Evolutionary conservation across 2,113 vertebrate genomes (phyloP).

Genomic region (Microcebus tavaratra): DNA sequence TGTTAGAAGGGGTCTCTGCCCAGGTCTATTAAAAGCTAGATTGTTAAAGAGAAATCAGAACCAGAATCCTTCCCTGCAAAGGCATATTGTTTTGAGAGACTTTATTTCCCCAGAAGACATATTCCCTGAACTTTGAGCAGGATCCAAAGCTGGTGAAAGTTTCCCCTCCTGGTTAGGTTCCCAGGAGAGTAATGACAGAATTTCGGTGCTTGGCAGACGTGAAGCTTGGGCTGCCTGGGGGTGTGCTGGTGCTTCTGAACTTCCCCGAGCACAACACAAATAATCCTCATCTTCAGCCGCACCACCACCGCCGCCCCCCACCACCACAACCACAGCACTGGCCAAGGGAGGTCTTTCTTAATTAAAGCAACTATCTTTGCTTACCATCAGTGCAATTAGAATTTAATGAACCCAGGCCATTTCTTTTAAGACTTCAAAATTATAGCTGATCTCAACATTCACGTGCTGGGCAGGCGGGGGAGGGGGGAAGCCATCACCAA

Average conservation of each 20-base stretch:
- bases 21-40: neutral
- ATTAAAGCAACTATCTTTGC: conserved; percentile 51
- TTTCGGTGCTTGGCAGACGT: neutral
- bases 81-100: neutral
- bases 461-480: neutral
- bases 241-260: neutral
- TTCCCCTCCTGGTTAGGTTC: neutral
- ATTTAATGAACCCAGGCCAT: conserved; percentile 26
- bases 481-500: neutral
- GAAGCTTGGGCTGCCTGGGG: neutral
- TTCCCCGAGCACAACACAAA: neutral
- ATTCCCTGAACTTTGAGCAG: conserved; percentile 2
- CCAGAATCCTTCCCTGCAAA: neutral
- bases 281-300: neutral
- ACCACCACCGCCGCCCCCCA: too few species aligned
- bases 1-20: neutral
- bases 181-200: conserved; percentile 27
- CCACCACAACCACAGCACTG: neutral
- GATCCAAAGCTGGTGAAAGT: conserved; percentile 39
- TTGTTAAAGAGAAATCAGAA: conserved; percentile 35
- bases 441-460: conserved; percentile 48
- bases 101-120: conserved; percentile 31
- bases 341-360: neutral
- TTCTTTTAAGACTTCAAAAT: conserved; percentile 58
- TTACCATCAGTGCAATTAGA: conserved; percentile 44